Evolutionary conservation across 35 echinoderm and acorn worm species (phyloP).

Genomic region (Ophioderma brevispina): DNA sequence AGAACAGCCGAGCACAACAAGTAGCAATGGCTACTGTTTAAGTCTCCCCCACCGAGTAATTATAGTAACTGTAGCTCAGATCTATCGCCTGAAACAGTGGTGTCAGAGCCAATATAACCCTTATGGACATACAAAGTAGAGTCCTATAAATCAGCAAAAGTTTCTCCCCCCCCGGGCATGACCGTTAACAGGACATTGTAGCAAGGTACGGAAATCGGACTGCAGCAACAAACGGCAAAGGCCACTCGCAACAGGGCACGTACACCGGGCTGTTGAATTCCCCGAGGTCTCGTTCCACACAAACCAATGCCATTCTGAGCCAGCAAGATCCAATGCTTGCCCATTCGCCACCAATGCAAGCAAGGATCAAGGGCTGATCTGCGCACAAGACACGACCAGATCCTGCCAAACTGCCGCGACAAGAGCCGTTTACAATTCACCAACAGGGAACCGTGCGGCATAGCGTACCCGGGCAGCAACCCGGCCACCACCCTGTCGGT

Average conservation of each 20-base stretch:
- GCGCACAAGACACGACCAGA: slow-evolving; percentile 40
- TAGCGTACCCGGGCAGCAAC: neutral
- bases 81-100: slow-evolving; percentile 79
- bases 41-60: slow-evolving; percentile 74
- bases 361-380: slow-evolving; percentile 21
- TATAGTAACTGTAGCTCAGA: slow-evolving; percentile 78
- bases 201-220: neutral
- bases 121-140: slow-evolving; percentile 53
- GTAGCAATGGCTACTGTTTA: slow-evolving; percentile 43
- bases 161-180: slow-evolving; percentile 51
- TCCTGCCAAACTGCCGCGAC: neutral
- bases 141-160: slow-evolving; percentile 48
- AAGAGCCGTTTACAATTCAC: neutral
- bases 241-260: slow-evolving; percentile 15
- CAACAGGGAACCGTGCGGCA: neutral
- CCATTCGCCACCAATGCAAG: slow-evolving; percentile 32
- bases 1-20: slow-evolving; percentile 40
- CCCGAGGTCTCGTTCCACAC: slow-evolving; percentile 8
- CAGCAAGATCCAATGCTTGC: slow-evolving; percentile 73
- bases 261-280: slow-evolving; percentile 30
- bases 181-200: slow-evolving; percentile 33
- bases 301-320: slow-evolving; percentile 44
- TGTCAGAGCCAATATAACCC: slow-evolving; percentile 87
- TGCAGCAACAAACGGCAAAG: slow-evolving; percentile 58
- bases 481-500: neutral